Evolutionary conservation across 2,888 invertebrate genomes (phyloP), one percentile per base, ranked within the genome.

Genomic region (Matsumyia berberina): DNA sequence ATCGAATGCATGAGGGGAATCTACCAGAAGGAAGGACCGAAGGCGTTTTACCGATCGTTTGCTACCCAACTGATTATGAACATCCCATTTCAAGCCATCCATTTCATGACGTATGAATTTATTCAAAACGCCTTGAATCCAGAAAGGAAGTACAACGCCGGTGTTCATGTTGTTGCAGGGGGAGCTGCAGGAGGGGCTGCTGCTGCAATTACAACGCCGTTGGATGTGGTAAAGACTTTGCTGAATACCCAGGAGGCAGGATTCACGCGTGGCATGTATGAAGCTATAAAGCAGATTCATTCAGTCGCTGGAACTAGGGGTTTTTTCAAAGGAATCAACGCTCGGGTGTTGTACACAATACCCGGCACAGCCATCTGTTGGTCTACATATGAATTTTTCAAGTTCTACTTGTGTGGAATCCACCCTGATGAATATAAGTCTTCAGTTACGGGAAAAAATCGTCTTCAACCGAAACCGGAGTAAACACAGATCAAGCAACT

Each of bases 311-410:
- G 99, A 35, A 90, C 96, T 35, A 90, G 92, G 74, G 98, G 97
- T 60, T 98, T 96, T 92, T 96, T 97, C 91, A 94, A 95, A 88
- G 99, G 99, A 79, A 92, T 98, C 88, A 94, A 94, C 83, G 98
- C 99, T 67, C 94, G 99, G 87, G 95, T 99, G 82, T 93, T 97
- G 88, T 99, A 97, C 93, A 98, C 99, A 93, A 97, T 98, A 95
- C 99, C 99, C 24, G 97, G 99, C 62, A 98, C 99, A 66, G 99
- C 99, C 78, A 98, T 99, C 90, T 98, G 98, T 91, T 99, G 99
- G 99, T 97, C 98, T 82, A 98, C 99, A 87, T 99, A 98, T 93
- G 99, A 99, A 94, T 96, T 96, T 90, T 97, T 98, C 93, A 98
- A 98, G 92, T 95, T 94, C 90, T 90, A 94, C 74, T 88, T 94